phyloP scores from a whole-genome alignment of 2,888 invertebrate genomes.

The Girardia tigrina region DNA sequence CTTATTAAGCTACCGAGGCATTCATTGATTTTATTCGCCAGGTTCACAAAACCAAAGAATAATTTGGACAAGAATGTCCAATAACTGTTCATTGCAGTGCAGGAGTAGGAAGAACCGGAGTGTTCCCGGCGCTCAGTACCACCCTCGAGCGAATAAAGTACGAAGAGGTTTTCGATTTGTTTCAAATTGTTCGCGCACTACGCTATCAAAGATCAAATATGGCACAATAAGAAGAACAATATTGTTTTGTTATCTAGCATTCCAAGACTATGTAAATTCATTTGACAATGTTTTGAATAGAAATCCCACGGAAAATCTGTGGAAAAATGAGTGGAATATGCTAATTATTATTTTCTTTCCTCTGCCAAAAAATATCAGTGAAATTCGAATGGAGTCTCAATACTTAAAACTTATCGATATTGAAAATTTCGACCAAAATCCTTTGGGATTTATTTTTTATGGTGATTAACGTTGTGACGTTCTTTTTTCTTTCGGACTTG shows the following conservation, averaged over 20 bases:
- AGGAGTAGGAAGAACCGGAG: conserved; percentile 92
- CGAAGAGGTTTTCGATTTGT: conserved; percentile 94
- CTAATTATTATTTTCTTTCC: too few species aligned
- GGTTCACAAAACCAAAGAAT: conserved; percentile 97
- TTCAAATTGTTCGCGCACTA: conserved; percentile 92
- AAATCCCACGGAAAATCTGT: too few species aligned
- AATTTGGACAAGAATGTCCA: conserved; percentile 97
- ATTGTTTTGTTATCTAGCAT: conserved; percentile 97
- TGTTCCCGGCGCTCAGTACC: conserved; percentile 91
- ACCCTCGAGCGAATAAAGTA: conserved; percentile 96
- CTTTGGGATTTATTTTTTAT: too few species aligned
- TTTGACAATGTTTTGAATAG: too few species aligned
- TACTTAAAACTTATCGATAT: too few species aligned
- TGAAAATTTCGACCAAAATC: too few species aligned
- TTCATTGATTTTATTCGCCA: conserved; percentile 99
- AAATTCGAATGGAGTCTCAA: too few species aligned
- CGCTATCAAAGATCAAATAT: conserved; percentile 95
- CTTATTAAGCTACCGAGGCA: conserved; percentile 90
- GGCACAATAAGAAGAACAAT: conserved; percentile 94
- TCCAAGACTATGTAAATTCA: conserved; percentile 89
- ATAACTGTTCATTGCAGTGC: conserved; percentile 86
- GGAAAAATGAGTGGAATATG: too few species aligned
- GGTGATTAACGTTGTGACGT: too few species aligned
- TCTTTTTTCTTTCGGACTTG: too few species aligned
- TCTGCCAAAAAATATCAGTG: too few species aligned